Conservation (phyloP, 2,113 vertebrate species). For the Panthera uncia region DNA sequence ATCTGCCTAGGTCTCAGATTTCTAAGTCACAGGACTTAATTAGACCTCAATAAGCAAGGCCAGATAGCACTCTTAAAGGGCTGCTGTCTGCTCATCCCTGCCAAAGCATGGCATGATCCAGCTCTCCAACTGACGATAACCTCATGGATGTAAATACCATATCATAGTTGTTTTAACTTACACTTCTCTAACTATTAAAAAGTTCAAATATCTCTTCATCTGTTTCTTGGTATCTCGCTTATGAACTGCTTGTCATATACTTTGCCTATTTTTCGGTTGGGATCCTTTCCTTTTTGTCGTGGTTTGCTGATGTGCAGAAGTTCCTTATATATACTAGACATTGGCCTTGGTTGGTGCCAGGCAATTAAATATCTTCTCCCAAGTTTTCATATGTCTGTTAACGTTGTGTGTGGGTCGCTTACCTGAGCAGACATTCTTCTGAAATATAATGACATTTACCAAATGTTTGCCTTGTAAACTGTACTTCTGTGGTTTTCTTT, state of each 20-base stretch:
- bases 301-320: neutral
- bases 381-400: neutral
- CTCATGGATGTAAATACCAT: neutral
- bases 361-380: neutral
- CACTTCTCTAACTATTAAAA: neutral
- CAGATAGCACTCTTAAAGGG: neutral
- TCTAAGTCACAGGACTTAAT: neutral
- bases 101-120: neutral
- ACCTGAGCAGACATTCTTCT: neutral
- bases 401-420: neutral
- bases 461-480: neutral
- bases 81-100: neutral
- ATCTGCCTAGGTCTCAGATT: neutral
- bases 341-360: neutral
- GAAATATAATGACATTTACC: neutral
- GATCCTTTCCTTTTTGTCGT: neutral
- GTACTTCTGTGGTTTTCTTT: neutral
- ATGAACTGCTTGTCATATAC: neutral
- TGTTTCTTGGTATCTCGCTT: neutral
- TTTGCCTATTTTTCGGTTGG: neutral
- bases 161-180: neutral
- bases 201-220: neutral
- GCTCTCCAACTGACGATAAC: neutral
- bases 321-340: neutral
- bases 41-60: neutral